Evolutionary conservation across 2,797 vertebrate species (phyloP), one percentile per base, ranked within the genome.

Genomic region (Sebastiscus albofasciatus): DNA sequence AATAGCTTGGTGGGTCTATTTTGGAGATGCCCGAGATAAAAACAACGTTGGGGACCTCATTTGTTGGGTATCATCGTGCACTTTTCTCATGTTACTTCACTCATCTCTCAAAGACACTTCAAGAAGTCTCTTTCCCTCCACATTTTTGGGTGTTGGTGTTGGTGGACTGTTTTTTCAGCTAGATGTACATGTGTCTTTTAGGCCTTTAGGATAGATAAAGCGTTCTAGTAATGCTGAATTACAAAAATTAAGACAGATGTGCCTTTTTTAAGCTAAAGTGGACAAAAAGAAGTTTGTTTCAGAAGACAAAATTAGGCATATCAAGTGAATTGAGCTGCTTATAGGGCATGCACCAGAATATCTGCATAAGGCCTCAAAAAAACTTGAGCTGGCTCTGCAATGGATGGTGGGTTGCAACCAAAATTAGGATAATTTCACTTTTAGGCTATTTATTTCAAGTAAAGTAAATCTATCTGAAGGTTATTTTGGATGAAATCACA

Each of bases 61-160:
- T 77, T 86, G 78, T 85, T 78, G 74, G 33, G 79, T 84, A 72
- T 90, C 85, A 79, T 67, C 26, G 11, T 39, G 24, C 81, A 4
- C 69, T 56, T 88, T 67, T 72, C 86, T 90, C 88, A 24, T 79
- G 27, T 90, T 89, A 88, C 86, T 82, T 74, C 52, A 67, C 74
- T 84, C 78, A 84, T 82, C 46, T n/a, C n/a, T 75, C 85, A 88
- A 80, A 89, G 88, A 87, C 82, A 76, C 83, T 84, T 82, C 77
- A 74, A 87, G 89, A 90, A 85, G 80, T 84, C 64, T 36, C 56
- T 33, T 61, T 86, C 88, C 83, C 84, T 83, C 77, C 85, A 80
- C 81, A 90, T 90, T 93, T 91, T 77, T 58, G 36, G 36, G 36
- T 39, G 36, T 5, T 39, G 36, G 36, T 39, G 56, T 26, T 12